phyloP scores from a whole-genome alignment of 2,113 vertebrate genomes.

The Triplophysa dalaica region DNA sequence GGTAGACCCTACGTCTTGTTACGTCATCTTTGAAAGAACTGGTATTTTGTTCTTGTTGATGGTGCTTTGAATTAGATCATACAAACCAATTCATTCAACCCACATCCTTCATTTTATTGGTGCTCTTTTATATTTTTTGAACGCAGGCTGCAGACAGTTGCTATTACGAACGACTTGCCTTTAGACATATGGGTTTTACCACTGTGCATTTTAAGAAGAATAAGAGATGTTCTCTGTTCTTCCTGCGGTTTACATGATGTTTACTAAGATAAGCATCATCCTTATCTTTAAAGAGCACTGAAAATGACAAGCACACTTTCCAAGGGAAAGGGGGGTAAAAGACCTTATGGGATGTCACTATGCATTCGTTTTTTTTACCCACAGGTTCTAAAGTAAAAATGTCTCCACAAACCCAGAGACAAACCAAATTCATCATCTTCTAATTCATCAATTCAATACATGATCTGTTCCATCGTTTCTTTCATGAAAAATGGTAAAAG shows the following conservation, averaged over 20 bases:
- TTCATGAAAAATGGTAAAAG: constrained; percentile 58
- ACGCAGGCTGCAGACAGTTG: background rate
- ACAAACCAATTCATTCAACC: background rate
- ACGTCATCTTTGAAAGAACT: background rate
- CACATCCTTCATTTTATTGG: background rate
- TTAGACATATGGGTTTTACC: background rate
- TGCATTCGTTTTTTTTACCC: constrained; percentile 32
- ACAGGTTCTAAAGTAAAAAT: background rate
- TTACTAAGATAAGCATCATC: background rate
- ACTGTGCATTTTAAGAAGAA: constrained; percentile 8
- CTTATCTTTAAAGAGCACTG: background rate
- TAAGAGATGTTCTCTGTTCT: background rate
- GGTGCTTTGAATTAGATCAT: background rate
- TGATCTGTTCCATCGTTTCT: constrained; percentile 35
- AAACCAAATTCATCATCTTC: constrained; percentile 59
- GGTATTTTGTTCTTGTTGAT: background rate
- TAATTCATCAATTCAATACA: background rate
- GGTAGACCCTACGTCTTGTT: background rate
- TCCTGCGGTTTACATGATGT: constrained; percentile 3
- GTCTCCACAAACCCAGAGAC: constrained; percentile 43
- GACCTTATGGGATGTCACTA: constrained; percentile 13
- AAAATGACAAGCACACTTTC: constrained; percentile 31
- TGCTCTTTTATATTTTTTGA: constrained; percentile 8
- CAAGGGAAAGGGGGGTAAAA: background rate
- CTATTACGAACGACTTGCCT: background rate